These are phyloP conservation scores for Sisyra nigra DNA, from an alignment of 2,888 invertebrate genomes.

Conservation along the genomic window DNA sequence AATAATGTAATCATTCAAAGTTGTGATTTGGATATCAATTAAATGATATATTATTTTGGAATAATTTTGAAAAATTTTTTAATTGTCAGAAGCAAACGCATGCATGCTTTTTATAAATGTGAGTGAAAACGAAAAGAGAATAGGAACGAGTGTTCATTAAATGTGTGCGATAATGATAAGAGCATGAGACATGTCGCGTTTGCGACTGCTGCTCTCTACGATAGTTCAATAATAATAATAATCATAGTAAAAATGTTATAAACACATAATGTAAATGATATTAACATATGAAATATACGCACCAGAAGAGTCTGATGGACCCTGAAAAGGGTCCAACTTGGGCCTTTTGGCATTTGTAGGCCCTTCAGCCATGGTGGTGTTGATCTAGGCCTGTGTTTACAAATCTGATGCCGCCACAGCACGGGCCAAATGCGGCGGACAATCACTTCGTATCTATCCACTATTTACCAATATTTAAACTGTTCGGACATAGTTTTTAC, in stretches of 20 bases:
- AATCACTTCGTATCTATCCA: conserved; percentile 24
- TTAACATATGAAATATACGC: conserved; percentile 26
- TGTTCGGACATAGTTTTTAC: conserved; percentile 28
- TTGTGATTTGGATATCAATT: no score
- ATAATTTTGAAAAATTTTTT: no score
- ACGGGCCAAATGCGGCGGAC: conserved; percentile 27
- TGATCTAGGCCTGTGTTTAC: conserved; percentile 35
- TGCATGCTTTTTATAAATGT: no score
- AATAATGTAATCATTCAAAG: no score
- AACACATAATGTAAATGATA: conserved; percentile 1
- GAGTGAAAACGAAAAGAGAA: no score
- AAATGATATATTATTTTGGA: no score
- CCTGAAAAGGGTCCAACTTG: conserved; percentile 77
- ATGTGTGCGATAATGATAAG: neutral
- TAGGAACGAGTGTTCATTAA: conserved; percentile 14
- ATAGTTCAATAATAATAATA: neutral
- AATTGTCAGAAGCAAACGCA: no score
- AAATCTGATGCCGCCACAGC: conserved; percentile 34
- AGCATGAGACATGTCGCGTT: conserved; percentile 1
- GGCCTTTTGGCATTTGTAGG: conserved; percentile 88
- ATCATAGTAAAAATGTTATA: no score
- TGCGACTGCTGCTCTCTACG: neutral
- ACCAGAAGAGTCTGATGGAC: conserved; percentile 68
- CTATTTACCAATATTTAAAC: conserved; percentile 27
- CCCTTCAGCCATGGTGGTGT: conserved; percentile 73